phyloP scores from a whole-genome alignment of 2,113 vertebrate species.

The Oreochromis niloticus region DNA sequence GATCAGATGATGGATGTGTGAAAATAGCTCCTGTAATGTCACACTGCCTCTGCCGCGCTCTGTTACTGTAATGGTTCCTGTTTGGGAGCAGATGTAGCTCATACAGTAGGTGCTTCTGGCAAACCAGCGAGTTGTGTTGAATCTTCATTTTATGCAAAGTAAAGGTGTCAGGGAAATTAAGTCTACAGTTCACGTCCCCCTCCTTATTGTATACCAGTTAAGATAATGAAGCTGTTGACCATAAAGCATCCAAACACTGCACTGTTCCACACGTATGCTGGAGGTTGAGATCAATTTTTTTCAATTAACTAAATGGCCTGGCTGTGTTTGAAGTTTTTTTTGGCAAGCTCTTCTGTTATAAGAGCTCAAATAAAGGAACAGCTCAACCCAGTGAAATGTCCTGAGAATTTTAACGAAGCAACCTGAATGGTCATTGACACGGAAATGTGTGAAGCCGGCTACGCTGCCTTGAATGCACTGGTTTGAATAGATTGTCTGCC shows the following conservation, averaged over 20 bases:
- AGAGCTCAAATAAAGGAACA: slow-evolving; percentile 37
- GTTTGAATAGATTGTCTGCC: background rate
- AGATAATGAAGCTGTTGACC: background rate
- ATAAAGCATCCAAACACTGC: background rate
- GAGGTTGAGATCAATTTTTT: background rate
- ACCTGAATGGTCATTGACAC: slow-evolving; percentile 56
- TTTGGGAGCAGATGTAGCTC: background rate
- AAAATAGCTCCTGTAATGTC: slow-evolving; percentile 65
- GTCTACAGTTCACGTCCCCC: background rate
- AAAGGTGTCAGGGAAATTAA: background rate
- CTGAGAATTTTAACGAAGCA: slow-evolving; percentile 66
- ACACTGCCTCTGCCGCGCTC: slow-evolving; percentile 25
- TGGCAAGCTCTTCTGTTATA: background rate
- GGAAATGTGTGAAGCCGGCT: slow-evolving; percentile 16
- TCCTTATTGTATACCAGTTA: background rate
- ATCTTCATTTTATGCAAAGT: background rate
- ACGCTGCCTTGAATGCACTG: background rate
- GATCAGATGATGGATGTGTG: slow-evolving; percentile 47
- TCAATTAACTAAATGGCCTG: background rate
- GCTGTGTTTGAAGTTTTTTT: background rate
- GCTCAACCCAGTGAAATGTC: slow-evolving; percentile 32
- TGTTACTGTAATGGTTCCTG: slow-evolving; percentile 38
- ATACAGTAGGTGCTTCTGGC: background rate
- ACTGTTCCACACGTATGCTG: background rate
- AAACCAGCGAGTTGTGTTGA: background rate